These are phyloP conservation scores for Fragum fragum DNA, from an alignment of 2,888 invertebrate species.

Conservation along the genomic window DNA sequence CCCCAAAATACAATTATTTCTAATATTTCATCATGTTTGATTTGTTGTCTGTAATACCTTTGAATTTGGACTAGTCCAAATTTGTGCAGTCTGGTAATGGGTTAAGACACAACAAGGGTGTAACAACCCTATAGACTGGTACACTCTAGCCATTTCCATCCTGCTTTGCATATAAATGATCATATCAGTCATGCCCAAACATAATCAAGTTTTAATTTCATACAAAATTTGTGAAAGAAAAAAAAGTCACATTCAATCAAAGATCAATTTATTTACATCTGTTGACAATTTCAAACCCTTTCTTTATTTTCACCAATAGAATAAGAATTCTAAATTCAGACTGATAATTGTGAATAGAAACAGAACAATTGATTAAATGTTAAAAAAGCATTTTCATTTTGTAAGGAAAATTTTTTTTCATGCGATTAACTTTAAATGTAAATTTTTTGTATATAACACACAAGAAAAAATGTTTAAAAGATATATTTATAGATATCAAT, in stretches of 20 bases:
- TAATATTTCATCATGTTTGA: no score
- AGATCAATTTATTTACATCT: constrained; percentile 54
- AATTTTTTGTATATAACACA: not conserved
- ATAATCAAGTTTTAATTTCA: constrained; percentile 25
- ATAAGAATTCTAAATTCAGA: no score
- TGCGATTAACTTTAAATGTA: no score
- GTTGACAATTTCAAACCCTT: constrained; percentile 49
- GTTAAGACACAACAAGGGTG: no score
- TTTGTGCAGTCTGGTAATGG: no score
- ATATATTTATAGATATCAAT: not conserved
- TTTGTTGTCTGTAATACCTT: no score
- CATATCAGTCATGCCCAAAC: constrained; percentile 17
- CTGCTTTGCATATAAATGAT: constrained; percentile 30
- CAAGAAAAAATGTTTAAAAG: not conserved
- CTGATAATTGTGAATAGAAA: no score
- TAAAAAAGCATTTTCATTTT: no score
- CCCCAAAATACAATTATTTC: no score
- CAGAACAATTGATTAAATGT: no score
- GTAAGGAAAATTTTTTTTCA: no score
- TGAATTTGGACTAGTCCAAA: no score
- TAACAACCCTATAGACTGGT: not conserved
- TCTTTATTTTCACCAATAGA: not conserved
- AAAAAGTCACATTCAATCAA: constrained; percentile 56
- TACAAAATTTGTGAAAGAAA: constrained; percentile 21
- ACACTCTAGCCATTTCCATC: not conserved